Evolutionary conservation across 92 coral and sea anemone species (phyloP), one percentile per base, ranked within the genome.

Genomic region (Heliopora coerulea): DNA sequence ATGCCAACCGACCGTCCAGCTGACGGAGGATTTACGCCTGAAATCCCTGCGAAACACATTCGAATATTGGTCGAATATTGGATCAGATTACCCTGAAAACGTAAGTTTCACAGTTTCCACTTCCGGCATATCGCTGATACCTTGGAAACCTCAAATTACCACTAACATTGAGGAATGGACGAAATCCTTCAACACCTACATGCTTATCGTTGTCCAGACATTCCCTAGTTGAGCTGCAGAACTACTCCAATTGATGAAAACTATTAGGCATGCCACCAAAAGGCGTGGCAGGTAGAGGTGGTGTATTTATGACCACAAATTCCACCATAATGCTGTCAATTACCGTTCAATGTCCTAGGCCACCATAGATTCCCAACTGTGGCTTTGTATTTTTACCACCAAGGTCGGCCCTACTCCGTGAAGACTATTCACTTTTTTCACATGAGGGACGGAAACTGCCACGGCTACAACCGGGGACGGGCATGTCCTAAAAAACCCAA

Each of bases 231-330:
- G 59, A 25, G 58, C 68, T 11, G 21, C 58, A 0, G 83, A 79
- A 46, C 50, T 78, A 4, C 44, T 56, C 39, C 68, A 68, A 28
- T 58, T 68, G 26, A 57, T 67, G 83, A 35, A 54, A 20, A 62
- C 56, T 28, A 54, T 79, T 44, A 59, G 80, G 3, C 60, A 73
- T 65, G 83, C 87, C 54, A 84, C 84, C 10, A 50, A 83, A 20
- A 61, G 46, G 34, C 84, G 72, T 65, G 30, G 56, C 31, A 80
- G 87, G 12, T 27, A 78, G 28, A 83, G 87, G 20, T 83, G 87
- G 87, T 83, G 83, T 37, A 72, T 83, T 0, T 83, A 78, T 37
- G 80, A 83, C 50, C 52, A 69, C 10, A 83, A 78, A 44, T 83
- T 83, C 42, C 44, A 83, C 30, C 49, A 65, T 46, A 78, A 83